Conservation (phyloP, 2,797 vertebrate species). For the Brachyalestes nurse region DNA sequence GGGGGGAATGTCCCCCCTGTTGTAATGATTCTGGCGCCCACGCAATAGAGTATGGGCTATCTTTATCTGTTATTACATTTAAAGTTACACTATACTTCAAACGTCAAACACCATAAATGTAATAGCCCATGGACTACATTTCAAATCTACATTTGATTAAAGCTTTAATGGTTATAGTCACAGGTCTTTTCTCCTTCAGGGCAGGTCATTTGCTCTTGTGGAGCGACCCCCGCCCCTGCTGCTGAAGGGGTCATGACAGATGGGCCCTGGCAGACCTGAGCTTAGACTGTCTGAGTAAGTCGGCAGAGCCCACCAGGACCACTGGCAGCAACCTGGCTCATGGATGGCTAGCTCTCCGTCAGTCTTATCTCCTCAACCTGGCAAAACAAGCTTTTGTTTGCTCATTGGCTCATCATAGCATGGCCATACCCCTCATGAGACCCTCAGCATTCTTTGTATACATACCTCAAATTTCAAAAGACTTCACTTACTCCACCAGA, state of each 20-base stretch:
- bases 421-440: constrained; percentile 65
- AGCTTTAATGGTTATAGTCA: neutral
- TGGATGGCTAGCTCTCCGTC: constrained; percentile 57
- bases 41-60: too few relatives aligned
- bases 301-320: constrained; percentile 43
- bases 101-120: neutral
- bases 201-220: constrained; percentile 2
- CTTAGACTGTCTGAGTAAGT: constrained; percentile 69
- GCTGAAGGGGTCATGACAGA: constrained; percentile 61
- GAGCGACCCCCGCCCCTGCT: constrained; percentile 29
- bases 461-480: neutral
- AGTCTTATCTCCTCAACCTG: constrained; percentile 67
- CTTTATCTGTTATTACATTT: too few relatives aligned
- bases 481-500: too few relatives aligned
- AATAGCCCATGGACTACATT: neutral
- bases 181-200: neutral
- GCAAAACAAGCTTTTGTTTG: constrained; percentile 70
- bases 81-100: too few relatives aligned
- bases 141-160: neutral
- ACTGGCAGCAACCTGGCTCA: constrained; percentile 35
- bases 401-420: constrained; percentile 72
- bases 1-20: too few relatives aligned
- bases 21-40: too few relatives aligned
- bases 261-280: constrained; percentile 62
- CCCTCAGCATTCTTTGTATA: constrained; percentile 56